A percentile compares a stretch with the other conserved stretches of the same genome.
These are phyloP conservation scores for Drosophila falleni DNA, from an alignment of 2,888 invertebrate species.

Conservation along the genomic window DNA sequence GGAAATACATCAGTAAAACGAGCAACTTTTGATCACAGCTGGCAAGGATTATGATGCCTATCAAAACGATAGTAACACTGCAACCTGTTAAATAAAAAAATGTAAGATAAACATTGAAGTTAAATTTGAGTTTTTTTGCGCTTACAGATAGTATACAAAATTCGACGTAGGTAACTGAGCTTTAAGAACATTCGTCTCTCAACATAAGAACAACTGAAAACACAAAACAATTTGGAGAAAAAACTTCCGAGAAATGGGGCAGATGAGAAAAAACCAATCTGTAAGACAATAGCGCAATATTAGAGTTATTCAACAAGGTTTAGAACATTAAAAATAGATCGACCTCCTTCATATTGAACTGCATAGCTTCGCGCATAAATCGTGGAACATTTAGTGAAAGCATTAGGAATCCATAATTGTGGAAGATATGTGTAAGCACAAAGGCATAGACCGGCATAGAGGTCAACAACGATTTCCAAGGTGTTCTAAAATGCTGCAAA, in stretches of 20 bases:
- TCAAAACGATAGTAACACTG: slow-evolving; percentile 62
- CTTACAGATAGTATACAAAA: slow-evolving; percentile 74
- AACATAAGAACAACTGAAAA: slow-evolving; percentile 66
- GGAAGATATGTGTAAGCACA: slow-evolving; percentile 86
- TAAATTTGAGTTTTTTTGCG: neutral
- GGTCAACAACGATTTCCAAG: slow-evolving; percentile 85
- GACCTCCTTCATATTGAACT: slow-evolving; percentile 82
- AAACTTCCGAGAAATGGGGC: slow-evolving; percentile 78
- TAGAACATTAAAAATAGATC: no score
- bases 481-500: slow-evolving; percentile 80
- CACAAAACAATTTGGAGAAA: slow-evolving; percentile 71
- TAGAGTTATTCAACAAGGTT: neutral
- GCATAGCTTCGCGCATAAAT: slow-evolving; percentile 85
- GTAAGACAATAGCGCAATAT: neutral
- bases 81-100: slow-evolving; percentile 60
- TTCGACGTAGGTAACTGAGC: slow-evolving; percentile 68
- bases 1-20: slow-evolving; percentile 81
- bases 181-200: slow-evolving; percentile 59
- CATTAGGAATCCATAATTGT: slow-evolving; percentile 85
- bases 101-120: no score
- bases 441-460: slow-evolving; percentile 86
- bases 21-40: slow-evolving; percentile 79
- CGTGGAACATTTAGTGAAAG: slow-evolving; percentile 84
- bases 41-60: slow-evolving; percentile 79
- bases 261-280: slow-evolving; percentile 77